Base-by-base conservation (phyloP, 30 jellyfish, hydroid and myxozoan species). In the Cassiopea andromeda region DNA sequence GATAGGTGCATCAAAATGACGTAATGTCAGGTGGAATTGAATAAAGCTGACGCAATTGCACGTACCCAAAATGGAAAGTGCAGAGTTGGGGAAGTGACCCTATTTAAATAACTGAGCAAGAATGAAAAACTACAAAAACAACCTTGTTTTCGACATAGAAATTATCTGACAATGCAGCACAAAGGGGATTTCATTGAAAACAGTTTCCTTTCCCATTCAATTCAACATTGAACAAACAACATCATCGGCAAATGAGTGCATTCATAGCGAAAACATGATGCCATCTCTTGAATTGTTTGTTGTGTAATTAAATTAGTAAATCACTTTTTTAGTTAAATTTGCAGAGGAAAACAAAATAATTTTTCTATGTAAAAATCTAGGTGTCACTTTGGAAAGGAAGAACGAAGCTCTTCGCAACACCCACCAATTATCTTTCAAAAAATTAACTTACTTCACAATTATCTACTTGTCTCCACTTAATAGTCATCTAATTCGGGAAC, bases 151-250 rank as follows among this genome's bases (percentile, higher is more conserved):
- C 17, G 79, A 70, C 54, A 14, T 49, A 74, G 50, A 16, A 77
- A 77, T 48, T 68, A 77, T 77, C 1, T 77, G 81, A 49, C 90
- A 68, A 7, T 17, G 14, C 68, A 66, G 72, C 49, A 60, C 70
- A 59, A 81, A 64, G 66, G 73, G 48, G 4, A 64, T 14, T 48
- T 44, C 75, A 81, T 81, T 61, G 90, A 54, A 61, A 66, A 81
- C 82, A 14, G 81, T 81, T 81, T 81, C 82, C 90, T 66, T 64
- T 49, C 17, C 27, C 83, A 43, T 77, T 48, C 86, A 77, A 77
- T 47, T 49, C 2, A 16, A 64, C 15, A 27, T 5, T 17, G 15
- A 14, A 19, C 13, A 70, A 1, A 38, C 54, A 70, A 70, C 27
- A 70, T 70, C 50, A 54, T 70, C 38, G 79, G 57, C 79, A 70